Evolutionary conservation across 2,888 invertebrate genomes (phyloP).

Genomic region (Drosophila prostipennis): DNA sequence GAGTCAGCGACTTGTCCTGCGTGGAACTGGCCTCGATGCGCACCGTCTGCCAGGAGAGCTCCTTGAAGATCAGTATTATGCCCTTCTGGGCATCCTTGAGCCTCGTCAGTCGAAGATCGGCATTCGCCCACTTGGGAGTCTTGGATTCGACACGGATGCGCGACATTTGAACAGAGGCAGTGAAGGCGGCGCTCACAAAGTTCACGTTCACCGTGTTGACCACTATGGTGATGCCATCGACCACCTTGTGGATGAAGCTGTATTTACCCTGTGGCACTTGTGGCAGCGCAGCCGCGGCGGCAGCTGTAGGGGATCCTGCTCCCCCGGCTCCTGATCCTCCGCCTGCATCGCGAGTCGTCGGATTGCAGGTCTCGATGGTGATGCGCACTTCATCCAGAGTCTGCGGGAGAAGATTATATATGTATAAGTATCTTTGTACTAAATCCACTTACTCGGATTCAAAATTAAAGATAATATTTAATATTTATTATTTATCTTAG

Average conservation of each 20-base stretch:
- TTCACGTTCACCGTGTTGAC: slow-evolving; percentile 97
- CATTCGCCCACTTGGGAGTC: slow-evolving; percentile 94
- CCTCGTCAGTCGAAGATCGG: slow-evolving; percentile 95
- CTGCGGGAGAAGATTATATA: slow-evolving; percentile 49
- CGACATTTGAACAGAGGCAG: slow-evolving; percentile 97
- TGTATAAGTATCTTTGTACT: too few species aligned
- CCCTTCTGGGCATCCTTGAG: slow-evolving; percentile 95
- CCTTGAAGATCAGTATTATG: slow-evolving; percentile 97
- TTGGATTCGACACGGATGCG: slow-evolving; percentile 97
- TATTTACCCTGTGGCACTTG: slow-evolving; percentile 89
- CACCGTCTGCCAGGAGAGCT: slow-evolving; percentile 98
- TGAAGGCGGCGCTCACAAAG: slow-evolving; percentile 97
- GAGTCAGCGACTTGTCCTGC: slow-evolving; percentile 91
- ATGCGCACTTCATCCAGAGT: slow-evolving; percentile 95
- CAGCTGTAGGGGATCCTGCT: slow-evolving; percentile 37
- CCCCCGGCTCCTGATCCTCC: slow-evolving; percentile 46
- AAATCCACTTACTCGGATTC: too few species aligned
- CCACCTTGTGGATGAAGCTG: slow-evolving; percentile 95
- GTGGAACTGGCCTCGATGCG: slow-evolving; percentile 96
- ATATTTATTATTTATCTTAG: too few species aligned
- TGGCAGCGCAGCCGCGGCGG: slow-evolving; percentile 84
- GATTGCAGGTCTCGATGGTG: slow-evolving; percentile 96
- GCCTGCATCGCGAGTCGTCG: slow-evolving; percentile 86
- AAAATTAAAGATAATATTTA: too few species aligned
- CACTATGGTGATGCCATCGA: slow-evolving; percentile 98